These are phyloP conservation scores for Muscina levida DNA, from an alignment of 2,888 invertebrate species.

Conservation along the genomic window DNA sequence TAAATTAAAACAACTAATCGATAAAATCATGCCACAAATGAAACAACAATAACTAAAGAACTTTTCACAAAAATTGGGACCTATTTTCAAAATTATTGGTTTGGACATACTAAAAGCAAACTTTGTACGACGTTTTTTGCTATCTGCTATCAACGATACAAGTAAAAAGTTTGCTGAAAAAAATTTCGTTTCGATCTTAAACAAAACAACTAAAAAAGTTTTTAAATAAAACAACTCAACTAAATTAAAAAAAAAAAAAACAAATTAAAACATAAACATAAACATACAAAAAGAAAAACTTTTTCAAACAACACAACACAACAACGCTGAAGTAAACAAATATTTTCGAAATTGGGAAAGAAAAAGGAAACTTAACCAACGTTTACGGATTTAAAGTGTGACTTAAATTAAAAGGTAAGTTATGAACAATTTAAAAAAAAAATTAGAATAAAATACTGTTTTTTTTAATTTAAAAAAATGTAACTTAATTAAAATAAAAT, in stretches of 20 bases:
- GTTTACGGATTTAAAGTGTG: background rate
- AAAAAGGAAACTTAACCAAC: background rate
- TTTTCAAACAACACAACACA: background rate
- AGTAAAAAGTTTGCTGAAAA: constrained; percentile 75
- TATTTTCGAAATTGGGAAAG: background rate
- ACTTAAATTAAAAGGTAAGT: constrained; percentile 49
- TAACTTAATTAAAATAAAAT: too few species aligned
- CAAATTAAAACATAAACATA: constrained; percentile 28
- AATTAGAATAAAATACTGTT: too few species aligned
- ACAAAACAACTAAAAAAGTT: constrained; percentile 58
- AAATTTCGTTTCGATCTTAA: constrained; percentile 79
- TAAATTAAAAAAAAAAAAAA: constrained; percentile 58
- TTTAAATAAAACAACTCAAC: constrained; percentile 60
- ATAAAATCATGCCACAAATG: constrained; percentile 51
- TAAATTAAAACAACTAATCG: constrained; percentile 5
- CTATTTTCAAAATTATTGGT: constrained; percentile 80
- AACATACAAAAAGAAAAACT: constrained; percentile 1
- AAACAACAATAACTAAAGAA: constrained; percentile 46
- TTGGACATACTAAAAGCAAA: constrained; percentile 73
- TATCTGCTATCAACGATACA: constrained; percentile 65
- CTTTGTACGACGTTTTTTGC: constrained; percentile 21
- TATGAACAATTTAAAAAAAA: background rate
- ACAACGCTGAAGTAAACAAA: background rate
- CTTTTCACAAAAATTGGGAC: constrained; percentile 74
- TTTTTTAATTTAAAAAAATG: too few species aligned